Evolutionary conservation across 2,888 invertebrate species (phyloP).

Genomic region (Hedychridium roseum): DNA sequence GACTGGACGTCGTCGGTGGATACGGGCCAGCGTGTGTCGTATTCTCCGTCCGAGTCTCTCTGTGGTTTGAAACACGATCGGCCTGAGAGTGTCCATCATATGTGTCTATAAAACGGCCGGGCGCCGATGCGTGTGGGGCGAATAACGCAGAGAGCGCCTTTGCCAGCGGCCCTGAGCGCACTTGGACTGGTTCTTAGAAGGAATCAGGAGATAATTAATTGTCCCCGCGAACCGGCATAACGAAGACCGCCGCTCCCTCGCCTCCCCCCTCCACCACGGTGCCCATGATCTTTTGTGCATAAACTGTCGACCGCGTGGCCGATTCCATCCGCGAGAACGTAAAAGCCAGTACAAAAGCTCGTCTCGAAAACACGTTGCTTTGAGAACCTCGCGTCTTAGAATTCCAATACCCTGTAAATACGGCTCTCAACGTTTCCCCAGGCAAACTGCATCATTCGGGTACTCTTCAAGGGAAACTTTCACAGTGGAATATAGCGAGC

Average conservation of each 20-base stretch:
- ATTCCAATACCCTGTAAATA: no score
- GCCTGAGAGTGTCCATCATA: conserved; percentile 64
- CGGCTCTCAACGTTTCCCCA: no score
- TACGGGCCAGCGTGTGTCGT: conserved; percentile 44
- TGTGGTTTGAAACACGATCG: conserved; percentile 64
- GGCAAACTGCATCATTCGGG: no score
- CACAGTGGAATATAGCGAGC: no score
- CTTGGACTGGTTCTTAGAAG: conserved; percentile 61
- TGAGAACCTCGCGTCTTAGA: no score
- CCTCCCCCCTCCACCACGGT: conserved; percentile 10
- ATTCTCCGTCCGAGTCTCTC: conserved; percentile 55
- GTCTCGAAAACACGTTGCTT: no score
- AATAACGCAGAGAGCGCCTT: background rate
- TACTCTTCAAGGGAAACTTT: no score
- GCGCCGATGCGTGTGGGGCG: conserved; percentile 19
- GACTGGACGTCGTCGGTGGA: conserved; percentile 23
- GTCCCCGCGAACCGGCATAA: conserved; percentile 58
- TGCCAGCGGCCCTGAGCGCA: conserved; percentile 31
- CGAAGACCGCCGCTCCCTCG: conserved; percentile 42
- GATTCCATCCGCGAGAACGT: no score
- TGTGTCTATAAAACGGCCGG: conserved; percentile 60
- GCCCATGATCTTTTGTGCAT: conserved; percentile 36
- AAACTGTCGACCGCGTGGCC: no score
- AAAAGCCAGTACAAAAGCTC: no score
- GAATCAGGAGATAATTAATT: conserved; percentile 61